Conservation (phyloP, 23 tunicate genomes). For the Ciona savignyi region DNA sequence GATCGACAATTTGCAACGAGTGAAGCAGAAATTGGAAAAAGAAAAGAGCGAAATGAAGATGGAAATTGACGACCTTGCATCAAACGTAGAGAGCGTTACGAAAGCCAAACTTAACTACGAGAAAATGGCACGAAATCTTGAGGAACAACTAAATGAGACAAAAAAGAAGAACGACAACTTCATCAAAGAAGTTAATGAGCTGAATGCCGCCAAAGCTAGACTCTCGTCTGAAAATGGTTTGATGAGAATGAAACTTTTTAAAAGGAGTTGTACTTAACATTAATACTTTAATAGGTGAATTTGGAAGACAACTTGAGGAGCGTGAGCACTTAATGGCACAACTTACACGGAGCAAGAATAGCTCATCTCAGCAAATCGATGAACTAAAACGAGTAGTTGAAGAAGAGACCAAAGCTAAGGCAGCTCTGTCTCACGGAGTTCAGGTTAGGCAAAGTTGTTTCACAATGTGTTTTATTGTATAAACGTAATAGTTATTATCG, state of each 20-base stretch:
- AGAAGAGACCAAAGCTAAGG: conserved; percentile 74
- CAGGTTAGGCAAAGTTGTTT: too few species aligned
- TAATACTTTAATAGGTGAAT: conserved; percentile 13
- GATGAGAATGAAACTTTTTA: too few species aligned
- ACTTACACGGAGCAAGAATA: conserved; percentile 50
- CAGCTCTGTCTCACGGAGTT: conserved; percentile 26
- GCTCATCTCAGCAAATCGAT: conserved; percentile 70
- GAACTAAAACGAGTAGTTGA: conserved; percentile 78
- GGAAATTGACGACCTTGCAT: conserved; percentile 93
- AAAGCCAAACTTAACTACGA: conserved; percentile 85
- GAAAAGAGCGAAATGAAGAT: conserved; percentile 98
- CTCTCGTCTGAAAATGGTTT: conserved; percentile 32
- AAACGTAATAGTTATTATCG: too few species aligned
- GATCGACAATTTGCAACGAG: conserved; percentile 98
- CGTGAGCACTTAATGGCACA: conserved; percentile 90
- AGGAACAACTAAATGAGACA: conserved; percentile 68
- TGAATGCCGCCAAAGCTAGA: conserved; percentile 28
- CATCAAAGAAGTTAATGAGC: conserved; percentile 67
- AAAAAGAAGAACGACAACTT: conserved; percentile 79
- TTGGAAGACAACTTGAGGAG: conserved; percentile 67
- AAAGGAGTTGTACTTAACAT: conserved; percentile 11
- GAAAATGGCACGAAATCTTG: conserved; percentile 78
- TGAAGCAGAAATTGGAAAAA: conserved; percentile 95
- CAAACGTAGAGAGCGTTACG: conserved; percentile 71
- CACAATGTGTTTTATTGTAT: too few species aligned